Base-by-base conservation (phyloP, 1,140 invertebrate species). In the Cyclargus thomasi region DNA sequence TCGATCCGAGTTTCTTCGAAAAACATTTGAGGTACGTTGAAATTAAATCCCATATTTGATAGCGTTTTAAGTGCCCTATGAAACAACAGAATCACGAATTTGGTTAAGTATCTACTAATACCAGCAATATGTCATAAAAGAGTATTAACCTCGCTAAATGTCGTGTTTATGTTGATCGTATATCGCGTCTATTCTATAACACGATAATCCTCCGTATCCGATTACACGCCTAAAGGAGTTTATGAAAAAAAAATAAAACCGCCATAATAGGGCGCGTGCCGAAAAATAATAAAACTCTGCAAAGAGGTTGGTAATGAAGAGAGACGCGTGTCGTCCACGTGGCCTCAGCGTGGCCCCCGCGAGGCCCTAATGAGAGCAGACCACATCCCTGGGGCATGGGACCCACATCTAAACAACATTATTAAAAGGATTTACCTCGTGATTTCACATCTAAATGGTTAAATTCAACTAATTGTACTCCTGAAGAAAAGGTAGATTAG, bases 151-250 rank as follows among this genome's bases (percentile, higher is more conserved):
- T 80, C 59, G 67, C 71, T 81, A 84, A 85, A 83, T 78, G 73
- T 76, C 77, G 74, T 85, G 83, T 86, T 86, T 87, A 85, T 83
- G 77, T 83, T 81, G 77, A 83, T 85, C 77, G 79, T 85, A 85
- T 81, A 83, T 86, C 77, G 71, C 72, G 73, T 76, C 70, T 75
- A 76, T 81, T 75, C 74, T 73, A 75, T 76, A 74, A 75, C 35
- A 68, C 73, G 79, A 85, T 79, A 76, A 77, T 69, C 74, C 73
- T 74, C 74, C 66, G 71, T 72, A 87, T 87, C 85, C 82, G 85
- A 87, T 87, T 87, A 87, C 82, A 77, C 68, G 77, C 68, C 72
- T 73, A 82, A 80, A 79, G 75, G 68, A 79, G 74, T 79, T 80
- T 80, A 78, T 71, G 63, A 74, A 17, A 80, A 83, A 78, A 80